Evolutionary conservation across 2,888 invertebrate genomes (phyloP), one percentile per base, ranked within the genome.

Genomic region (Mesopsocus fuscifrons): DNA sequence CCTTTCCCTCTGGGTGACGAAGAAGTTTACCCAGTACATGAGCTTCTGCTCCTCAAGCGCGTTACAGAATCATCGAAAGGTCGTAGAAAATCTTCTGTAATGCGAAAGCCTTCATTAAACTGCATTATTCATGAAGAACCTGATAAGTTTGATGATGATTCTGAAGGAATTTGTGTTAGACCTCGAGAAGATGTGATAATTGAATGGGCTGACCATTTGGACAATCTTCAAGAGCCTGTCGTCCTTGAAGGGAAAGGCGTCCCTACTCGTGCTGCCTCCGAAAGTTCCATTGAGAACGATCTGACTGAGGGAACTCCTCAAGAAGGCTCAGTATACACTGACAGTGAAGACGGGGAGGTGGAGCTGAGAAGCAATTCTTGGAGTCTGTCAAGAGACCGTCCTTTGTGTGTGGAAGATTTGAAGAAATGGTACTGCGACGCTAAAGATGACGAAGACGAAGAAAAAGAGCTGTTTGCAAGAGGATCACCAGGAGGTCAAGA

Each of bases 51-150:
- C n/a, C 17, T 38, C 13, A 18, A 15, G 21, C 17, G 16, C 13
- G 38, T 38, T 5, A 38, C 38, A 21, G 38, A 38, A 11, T 18
- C 38, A 20, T 38, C 38, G 11, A 38, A 38, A 11, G 20, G 20
- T 20, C 6, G 38, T n/a, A 38, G 38, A 18, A 38, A 38, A 20
- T 21, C 38, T 34, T 34, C 34, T 5, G 16, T 38, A 21, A 21
- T 18, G 5, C 6, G 38, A 18, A 38, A 21, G 11, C 18, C 21
- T 9, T 38, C 38, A 5, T 20, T 38, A 6, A 33, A 33, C 33
- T 33, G 17, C 9, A 33, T 17, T 15, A 33, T 33, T 16, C 38
- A 38, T 21, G 17, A 18, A 18, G 38, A 15, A n/a, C 3, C 6
- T 3, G 38, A 16, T 17, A 34, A 34, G 16, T 13, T 16, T 16